Percentiles rank a stretch among this genome's conserved stretches.
Conservation (phyloP, 2,888 invertebrate species). For the Dynastes grantii region DNA sequence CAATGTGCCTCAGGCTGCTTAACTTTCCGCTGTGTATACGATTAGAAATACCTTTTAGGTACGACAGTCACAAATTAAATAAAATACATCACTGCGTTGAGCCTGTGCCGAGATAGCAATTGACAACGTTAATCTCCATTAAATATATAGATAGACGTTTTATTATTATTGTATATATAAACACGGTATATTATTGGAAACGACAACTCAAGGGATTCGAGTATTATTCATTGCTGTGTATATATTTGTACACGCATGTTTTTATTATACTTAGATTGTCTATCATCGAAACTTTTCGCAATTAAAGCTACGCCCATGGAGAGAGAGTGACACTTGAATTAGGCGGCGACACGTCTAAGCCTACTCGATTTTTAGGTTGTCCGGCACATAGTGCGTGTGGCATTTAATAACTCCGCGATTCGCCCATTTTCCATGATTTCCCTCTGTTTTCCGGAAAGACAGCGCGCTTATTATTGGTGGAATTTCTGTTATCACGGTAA, state of each 20-base stretch:
- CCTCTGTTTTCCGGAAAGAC: slow-evolving; percentile 56
- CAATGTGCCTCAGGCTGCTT: not conserved
- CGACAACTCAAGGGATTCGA: slow-evolving; percentile 18
- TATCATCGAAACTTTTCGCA: slow-evolving; percentile 16
- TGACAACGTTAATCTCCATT: slow-evolving; percentile 52
- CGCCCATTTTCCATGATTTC: slow-evolving; percentile 9
- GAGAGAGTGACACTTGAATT: slow-evolving; percentile 18
- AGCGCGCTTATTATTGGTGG: slow-evolving; percentile 57
- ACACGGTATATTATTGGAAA: slow-evolving; percentile 30
- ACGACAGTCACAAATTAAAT: slow-evolving; percentile 55
- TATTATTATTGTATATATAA: slow-evolving; percentile 38
- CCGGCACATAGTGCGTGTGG: not conserved
- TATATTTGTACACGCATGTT: slow-evolving; percentile 29
- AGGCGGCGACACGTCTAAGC: slow-evolving; percentile 23
- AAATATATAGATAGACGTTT: slow-evolving; percentile 40
- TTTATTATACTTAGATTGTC: slow-evolving; percentile 26
- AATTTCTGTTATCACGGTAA: slow-evolving; percentile 29
- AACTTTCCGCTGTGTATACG: slow-evolving; percentile 5
- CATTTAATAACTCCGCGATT: slow-evolving; percentile 1
- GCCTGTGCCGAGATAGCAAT: slow-evolving; percentile 58
- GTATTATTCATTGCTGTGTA: slow-evolving; percentile 23
- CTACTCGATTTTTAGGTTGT: not conserved
- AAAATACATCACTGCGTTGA: slow-evolving; percentile 48
- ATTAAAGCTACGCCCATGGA: slow-evolving; percentile 4
- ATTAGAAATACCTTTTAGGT: slow-evolving; percentile 31